Evolutionary conservation across 2,888 invertebrate genomes (phyloP).

Genomic region (Epirrhoe alternata): DNA sequence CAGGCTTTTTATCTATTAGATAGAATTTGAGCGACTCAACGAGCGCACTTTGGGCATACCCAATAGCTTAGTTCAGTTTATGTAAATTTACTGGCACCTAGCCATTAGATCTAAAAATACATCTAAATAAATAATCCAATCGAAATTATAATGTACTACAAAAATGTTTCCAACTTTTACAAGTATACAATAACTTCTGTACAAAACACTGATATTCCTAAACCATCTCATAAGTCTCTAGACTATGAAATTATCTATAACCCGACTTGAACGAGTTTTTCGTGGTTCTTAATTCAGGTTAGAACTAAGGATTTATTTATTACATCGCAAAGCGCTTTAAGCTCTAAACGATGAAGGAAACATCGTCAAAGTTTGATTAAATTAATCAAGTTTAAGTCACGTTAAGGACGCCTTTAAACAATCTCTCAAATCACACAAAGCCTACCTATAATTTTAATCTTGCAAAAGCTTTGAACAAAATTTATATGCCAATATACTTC

Average conservation of each 20-base stretch:
- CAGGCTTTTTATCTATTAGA: constrained; percentile 7
- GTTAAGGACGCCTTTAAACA: neutral
- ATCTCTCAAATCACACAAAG: constrained; percentile 15
- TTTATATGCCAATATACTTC: constrained; percentile 38
- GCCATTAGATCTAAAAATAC: neutral
- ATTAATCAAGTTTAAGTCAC: no score
- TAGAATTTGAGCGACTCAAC: constrained; percentile 9
- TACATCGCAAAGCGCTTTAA: no score
- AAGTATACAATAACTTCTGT: neutral
- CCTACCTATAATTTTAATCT: constrained; percentile 25
- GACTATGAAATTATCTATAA: no score
- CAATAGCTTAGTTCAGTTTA: constrained; percentile 23
- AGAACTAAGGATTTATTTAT: no score
- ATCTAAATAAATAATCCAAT: neutral
- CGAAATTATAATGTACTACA: neutral
- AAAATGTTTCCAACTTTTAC: neutral
- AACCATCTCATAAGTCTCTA: no score
- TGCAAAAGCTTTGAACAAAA: constrained; percentile 28
- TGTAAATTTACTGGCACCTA: constrained; percentile 3
- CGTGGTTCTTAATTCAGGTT: no score
- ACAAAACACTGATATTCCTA: no score
- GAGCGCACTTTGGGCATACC: constrained; percentile 15
- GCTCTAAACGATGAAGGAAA: no score
- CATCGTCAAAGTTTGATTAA: no score
- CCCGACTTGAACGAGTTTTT: no score